These are phyloP conservation scores for Tenualosa thibaudeaui DNA, from an alignment of 2,797 vertebrate genomes.

Conservation along the genomic window DNA sequence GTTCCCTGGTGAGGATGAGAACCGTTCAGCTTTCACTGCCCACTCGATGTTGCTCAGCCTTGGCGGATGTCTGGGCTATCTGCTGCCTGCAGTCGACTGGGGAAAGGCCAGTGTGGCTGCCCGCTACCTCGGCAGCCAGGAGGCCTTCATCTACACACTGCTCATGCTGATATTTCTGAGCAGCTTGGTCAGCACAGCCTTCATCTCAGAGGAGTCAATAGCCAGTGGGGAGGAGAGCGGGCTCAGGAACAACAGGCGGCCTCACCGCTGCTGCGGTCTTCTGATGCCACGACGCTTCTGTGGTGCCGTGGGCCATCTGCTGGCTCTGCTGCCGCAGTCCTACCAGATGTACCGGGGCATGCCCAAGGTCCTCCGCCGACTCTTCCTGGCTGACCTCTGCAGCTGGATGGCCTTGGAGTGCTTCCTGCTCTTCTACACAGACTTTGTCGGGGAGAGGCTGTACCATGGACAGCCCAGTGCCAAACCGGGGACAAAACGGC, in stretches of 20 bases:
- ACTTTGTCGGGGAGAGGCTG: conserved; percentile 85
- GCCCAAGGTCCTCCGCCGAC: conserved; percentile 74
- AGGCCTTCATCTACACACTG: conserved; percentile 79
- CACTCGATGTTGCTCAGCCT: conserved; percentile 85
- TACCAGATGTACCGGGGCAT: conserved; percentile 72
- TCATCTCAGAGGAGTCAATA: conserved; percentile 72
- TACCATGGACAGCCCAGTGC: conserved; percentile 81
- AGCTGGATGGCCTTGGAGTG: conserved; percentile 89
- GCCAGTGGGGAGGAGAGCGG: conserved; percentile 16
- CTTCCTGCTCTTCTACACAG: conserved; percentile 84
- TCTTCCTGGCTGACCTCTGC: conserved; percentile 83
- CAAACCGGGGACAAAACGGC: conserved; percentile 73
- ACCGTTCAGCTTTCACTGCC: conserved; percentile 80
- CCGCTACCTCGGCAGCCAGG: conserved; percentile 77
- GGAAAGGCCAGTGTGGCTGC: conserved; percentile 65
- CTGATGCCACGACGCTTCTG: background rate
- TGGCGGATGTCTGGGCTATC: conserved; percentile 84
- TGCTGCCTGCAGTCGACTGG: conserved; percentile 84
- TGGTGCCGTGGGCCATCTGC: conserved; percentile 51
- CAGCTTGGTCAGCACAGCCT: conserved; percentile 75
- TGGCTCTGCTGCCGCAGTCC: conserved; percentile 66
- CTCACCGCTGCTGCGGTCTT: fast-evolving
- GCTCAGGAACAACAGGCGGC: conserved; percentile 34
- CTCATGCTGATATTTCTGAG: conserved; percentile 77
- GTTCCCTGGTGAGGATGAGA: conserved; percentile 79